Conservation (phyloP, 2,888 invertebrate genomes). For the Trichacis sp. region DNA sequence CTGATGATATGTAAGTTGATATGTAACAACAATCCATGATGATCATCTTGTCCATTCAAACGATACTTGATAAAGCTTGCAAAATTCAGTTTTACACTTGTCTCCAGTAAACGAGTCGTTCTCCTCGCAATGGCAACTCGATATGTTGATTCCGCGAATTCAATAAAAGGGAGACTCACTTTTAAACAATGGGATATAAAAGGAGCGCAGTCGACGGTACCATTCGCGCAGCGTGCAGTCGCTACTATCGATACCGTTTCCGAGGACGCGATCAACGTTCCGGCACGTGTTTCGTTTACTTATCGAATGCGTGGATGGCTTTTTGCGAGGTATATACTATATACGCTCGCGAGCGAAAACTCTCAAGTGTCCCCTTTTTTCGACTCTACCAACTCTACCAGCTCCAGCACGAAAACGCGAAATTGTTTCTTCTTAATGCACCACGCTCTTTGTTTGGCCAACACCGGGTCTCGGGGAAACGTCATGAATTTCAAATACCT, state of each 20-base stretch:
- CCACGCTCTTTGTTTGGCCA: not conserved
- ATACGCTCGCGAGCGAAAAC: too few species aligned
- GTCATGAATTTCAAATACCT: not conserved
- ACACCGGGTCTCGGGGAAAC: not conserved
- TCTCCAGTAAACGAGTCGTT: too few species aligned
- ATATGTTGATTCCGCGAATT: not conserved
- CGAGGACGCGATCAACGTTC: slow-evolving; percentile 17
- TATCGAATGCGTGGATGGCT: slow-evolving; percentile 10
- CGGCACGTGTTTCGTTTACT: slow-evolving; percentile 20
- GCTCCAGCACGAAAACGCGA: not conserved
- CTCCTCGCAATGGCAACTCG: not conserved
- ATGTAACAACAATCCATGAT: too few species aligned
- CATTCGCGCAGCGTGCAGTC: slow-evolving; percentile 2
- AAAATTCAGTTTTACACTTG: too few species aligned
- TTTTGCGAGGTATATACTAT: slow-evolving; percentile 5
- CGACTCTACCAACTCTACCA: not conserved
- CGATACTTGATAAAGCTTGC: too few species aligned
- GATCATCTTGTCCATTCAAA: too few species aligned
- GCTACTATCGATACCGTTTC: slow-evolving; percentile 20
- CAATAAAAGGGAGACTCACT: not conserved
- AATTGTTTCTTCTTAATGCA: not conserved
- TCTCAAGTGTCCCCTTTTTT: not conserved
- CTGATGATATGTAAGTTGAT: too few species aligned
- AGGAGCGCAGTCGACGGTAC: slow-evolving; percentile 2
- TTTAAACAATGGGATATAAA: slow-evolving; percentile 17